Evolutionary conservation across 1,140 invertebrate species (phyloP).

Genomic region (Ptiloglossa arizonensis): DNA sequence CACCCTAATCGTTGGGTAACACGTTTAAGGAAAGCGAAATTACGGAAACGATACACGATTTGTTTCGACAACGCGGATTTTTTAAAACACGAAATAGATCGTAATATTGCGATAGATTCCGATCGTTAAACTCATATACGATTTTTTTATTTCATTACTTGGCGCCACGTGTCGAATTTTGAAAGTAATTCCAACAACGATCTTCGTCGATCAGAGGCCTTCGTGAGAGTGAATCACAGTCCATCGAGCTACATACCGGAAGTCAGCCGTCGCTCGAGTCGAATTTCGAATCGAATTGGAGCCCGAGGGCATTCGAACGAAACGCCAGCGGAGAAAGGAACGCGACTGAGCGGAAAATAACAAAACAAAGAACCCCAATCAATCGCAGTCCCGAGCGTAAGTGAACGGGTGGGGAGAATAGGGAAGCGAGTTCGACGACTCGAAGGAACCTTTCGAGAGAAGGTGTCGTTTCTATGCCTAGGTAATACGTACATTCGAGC

Average conservation of each 20-base stretch:
- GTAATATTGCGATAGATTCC: too few relatives aligned
- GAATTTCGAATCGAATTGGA: slow-evolving; percentile 22
- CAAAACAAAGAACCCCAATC: slow-evolving; percentile 37
- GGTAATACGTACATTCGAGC: too few relatives aligned
- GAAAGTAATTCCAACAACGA: slow-evolving; percentile 5
- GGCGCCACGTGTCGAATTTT: neutral
- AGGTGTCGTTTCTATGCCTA: slow-evolving; percentile 1
- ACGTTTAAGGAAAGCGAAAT: too few relatives aligned
- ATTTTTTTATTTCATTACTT: too few relatives aligned
- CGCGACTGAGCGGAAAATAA: slow-evolving; percentile 30
- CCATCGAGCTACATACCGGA: neutral
- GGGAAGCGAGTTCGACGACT: neutral
- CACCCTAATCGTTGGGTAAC: too few relatives aligned
- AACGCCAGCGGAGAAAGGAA: slow-evolving; percentile 1
- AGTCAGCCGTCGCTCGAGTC: slow-evolving; percentile 14
- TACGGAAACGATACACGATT: too few relatives aligned
- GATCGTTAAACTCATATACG: too few relatives aligned
- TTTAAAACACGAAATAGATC: too few relatives aligned
- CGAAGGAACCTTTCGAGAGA: neutral
- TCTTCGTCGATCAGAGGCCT: neutral
- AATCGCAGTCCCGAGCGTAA: slow-evolving; percentile 5
- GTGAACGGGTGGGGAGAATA: neutral
- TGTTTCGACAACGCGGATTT: too few relatives aligned
- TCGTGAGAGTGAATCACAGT: neutral
- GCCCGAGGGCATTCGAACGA: slow-evolving; percentile 9